Percentiles rank a stretch among this genome's conserved stretches.
phyloP scores from a whole-genome alignment of 1,140 invertebrate genomes.

The Bombus haemorrhoidalis region DNA sequence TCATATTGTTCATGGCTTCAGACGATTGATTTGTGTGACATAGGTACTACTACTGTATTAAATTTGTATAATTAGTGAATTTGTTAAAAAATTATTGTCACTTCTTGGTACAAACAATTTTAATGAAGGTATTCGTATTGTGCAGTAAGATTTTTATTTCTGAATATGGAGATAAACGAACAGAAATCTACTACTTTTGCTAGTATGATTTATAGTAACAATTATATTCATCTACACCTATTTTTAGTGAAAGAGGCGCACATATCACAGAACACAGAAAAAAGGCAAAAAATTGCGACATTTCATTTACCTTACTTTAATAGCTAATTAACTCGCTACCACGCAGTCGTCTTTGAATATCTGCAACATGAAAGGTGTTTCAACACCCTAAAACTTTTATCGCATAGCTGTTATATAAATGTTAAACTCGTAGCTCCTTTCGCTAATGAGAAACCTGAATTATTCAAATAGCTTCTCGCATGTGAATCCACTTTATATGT shows the following conservation, averaged over 20 bases:
- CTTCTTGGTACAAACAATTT: no score
- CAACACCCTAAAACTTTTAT: conserved; percentile 26
- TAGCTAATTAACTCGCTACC: conserved; percentile 32
- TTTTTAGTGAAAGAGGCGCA: conserved; percentile 1
- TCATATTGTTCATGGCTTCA: no score
- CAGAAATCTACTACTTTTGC: neutral
- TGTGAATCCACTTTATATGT: neutral
- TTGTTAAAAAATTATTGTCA: no score
- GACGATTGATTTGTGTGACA: no score
- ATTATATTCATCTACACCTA: neutral
- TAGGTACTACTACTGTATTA: no score
- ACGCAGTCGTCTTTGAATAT: neutral
- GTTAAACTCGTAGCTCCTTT: neutral
- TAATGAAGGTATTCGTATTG: neutral
- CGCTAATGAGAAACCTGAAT: conserved; percentile 10
- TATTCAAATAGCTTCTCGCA: neutral
- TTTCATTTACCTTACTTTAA: conserved; percentile 5
- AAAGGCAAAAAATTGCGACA: neutral
- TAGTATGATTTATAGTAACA: neutral
- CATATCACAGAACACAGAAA: neutral
- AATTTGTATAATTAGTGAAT: no score
- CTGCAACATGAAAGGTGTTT: neutral
- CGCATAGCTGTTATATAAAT: neutral
- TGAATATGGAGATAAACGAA: neutral
- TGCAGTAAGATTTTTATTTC: neutral